phyloP scores from a whole-genome alignment of 1,140 invertebrate genomes.

The Trichomalopsis sarcophagae region DNA sequence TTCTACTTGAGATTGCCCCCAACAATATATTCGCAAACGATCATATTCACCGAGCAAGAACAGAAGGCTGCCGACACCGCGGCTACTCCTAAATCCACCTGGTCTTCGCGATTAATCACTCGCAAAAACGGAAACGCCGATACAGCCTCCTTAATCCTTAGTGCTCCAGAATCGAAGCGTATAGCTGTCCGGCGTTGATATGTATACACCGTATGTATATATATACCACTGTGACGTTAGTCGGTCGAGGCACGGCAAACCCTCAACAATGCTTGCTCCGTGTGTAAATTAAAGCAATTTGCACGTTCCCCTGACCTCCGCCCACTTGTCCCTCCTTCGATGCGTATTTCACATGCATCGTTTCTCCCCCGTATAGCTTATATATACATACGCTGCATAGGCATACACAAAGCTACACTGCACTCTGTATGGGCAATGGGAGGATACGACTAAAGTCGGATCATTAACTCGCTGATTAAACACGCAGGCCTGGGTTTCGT shows the following conservation, averaged over 20 bases:
- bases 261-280: constrained; percentile 43
- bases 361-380: neutral
- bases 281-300: constrained; percentile 71
- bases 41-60: too few species aligned
- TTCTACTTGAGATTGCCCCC: too few species aligned
- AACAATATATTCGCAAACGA: too few species aligned
- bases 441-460: constrained; percentile 38
- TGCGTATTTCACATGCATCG: constrained; percentile 50
- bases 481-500: constrained; percentile 22
- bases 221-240: neutral
- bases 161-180: neutral
- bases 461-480: constrained; percentile 48
- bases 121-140: neutral
- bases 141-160: neutral
- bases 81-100: too few species aligned
- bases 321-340: neutral
- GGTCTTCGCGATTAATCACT: neutral
- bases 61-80: too few species aligned
- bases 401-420: neutral
- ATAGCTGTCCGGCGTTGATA: neutral
- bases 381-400: neutral
- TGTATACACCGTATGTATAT: neutral
- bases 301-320: constrained; percentile 54
- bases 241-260: neutral
- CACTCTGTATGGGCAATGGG: neutral